These are phyloP conservation scores for Nothobranchius furzeri DNA, from an alignment of 2,113 vertebrate genomes.

Conservation along the genomic window DNA sequence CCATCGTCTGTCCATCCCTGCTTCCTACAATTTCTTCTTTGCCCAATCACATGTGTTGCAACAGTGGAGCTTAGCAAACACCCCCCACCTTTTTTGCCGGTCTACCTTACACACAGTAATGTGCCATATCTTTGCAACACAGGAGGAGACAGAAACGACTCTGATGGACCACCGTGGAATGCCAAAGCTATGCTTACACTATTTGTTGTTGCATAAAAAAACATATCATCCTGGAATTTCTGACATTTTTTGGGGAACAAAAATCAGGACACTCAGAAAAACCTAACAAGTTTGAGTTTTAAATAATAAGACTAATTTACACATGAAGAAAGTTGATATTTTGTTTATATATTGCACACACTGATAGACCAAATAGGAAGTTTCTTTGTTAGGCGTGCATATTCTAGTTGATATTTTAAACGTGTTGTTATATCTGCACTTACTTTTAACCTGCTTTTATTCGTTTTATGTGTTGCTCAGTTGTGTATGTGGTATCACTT, in stretches of 20 bases:
- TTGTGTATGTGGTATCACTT: too few species aligned
- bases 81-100: slow-evolving; percentile 46
- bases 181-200: slow-evolving; percentile 37
- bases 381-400: too few species aligned
- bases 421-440: too few species aligned
- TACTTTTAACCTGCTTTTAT: too few species aligned
- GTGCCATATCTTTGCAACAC: slow-evolving; percentile 31
- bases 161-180: slow-evolving; percentile 26
- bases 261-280: neutral
- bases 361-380: too few species aligned
- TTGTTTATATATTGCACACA: neutral
- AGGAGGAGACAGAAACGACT: slow-evolving; percentile 26
- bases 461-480: too few species aligned
- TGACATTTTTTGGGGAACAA: too few species aligned
- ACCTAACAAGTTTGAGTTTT: neutral
- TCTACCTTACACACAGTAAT: slow-evolving; percentile 44
- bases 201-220: slow-evolving; percentile 34
- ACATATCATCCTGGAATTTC: slow-evolving; percentile 15
- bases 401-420: too few species aligned
- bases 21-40: slow-evolving; percentile 38
- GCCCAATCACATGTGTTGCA: slow-evolving; percentile 48
- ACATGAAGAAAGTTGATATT: too few species aligned
- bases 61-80: slow-evolving; percentile 37
- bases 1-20: slow-evolving; percentile 35
- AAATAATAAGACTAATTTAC: too few species aligned